Base-by-base conservation (phyloP, 2,113 vertebrate species). In the Melanostigma gelatinosum region DNA sequence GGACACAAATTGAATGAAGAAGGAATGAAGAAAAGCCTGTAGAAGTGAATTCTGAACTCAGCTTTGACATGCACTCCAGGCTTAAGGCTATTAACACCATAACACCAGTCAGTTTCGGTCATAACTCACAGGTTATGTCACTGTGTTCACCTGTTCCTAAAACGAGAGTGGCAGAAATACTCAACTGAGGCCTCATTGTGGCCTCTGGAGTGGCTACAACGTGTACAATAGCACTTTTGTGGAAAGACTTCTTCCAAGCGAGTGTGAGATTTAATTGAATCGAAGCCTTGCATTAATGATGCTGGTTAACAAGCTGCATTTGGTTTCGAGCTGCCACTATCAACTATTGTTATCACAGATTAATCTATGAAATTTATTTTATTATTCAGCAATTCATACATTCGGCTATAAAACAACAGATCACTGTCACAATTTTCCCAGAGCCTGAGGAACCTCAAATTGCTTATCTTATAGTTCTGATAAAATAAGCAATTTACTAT, bases 1-100 rank as follows among this genome's bases (percentile, higher is more conserved):
- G 6, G 2, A 62, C 0, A 40, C 20, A 77, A 87, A 73, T 24
- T 20, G 4, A 75, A 34, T 8, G 8, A 15, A 27, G 8, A 15
- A 27, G 83, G 90, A 91, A 94, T 93, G 89, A 88, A 83, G 90
- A 93, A 88, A 88, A 91, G 74, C 88, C 80, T 81, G 71, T 16
- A 65, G 44, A 75, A 29, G 16, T 66, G 46, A 15, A 42, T 22
- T 58, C 34, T 82, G 50, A 75, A 22, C 48, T 34, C 9, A 29
- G 79, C 83, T 88, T 76, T 20, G 29, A 89, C 73, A 60, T 61
- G 79, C 70, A 67, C 54, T 66, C 52, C 9, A 63, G 69, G 66
- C 72, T 82, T 6, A 32, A 78, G 77, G 67, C 58, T 64, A 38
- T 70, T 67, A 60, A 34, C 50, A 6, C 8, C 4, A 36, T 6